A percentile compares a stretch with the other conserved stretches of the same genome.
Conservation (phyloP, 92 coral and sea anemone genomes). For the Palythoa caribaeorum region DNA sequence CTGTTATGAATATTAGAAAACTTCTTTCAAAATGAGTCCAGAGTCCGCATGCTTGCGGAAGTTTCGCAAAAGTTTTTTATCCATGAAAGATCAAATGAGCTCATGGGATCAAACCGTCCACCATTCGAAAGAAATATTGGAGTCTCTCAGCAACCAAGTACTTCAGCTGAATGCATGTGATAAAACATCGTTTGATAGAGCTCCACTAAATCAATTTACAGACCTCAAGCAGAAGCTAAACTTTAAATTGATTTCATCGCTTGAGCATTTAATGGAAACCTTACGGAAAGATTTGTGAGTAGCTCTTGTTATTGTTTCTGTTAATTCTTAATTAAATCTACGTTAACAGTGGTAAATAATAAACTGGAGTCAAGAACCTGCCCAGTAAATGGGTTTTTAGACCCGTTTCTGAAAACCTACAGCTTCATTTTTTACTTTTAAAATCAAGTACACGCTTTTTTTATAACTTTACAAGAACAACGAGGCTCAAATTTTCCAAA, state of each 20-base stretch:
- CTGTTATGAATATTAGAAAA: background rate
- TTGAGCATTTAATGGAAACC: conserved; percentile 66
- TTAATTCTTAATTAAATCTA: background rate
- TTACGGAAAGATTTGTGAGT: conserved; percentile 80
- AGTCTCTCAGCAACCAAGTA: conserved; percentile 65
- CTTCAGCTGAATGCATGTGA: conserved; percentile 79
- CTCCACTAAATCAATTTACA: conserved; percentile 69
- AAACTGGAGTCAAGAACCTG: background rate
- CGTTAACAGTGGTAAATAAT: background rate
- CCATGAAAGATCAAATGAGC: conserved; percentile 56
- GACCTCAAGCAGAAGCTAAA: conserved; percentile 69
- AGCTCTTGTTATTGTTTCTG: background rate
- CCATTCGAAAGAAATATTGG: conserved; percentile 53
- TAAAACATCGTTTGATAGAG: conserved; percentile 60
- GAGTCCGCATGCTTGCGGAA: conserved; percentile 66
- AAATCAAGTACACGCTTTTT: no score
- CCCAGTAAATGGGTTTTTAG: no score
- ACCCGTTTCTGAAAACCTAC: background rate
- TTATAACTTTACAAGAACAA: no score
- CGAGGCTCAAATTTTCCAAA: no score
- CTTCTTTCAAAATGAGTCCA: background rate
- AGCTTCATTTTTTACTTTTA: no score
- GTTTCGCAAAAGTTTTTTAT: conserved; percentile 66
- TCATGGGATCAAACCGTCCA: conserved; percentile 59
- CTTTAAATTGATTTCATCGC: conserved; percentile 66